These are phyloP conservation scores for Rhabdomys pumilio DNA, from an alignment of 2,797 vertebrate species.

Conservation along the genomic window DNA sequence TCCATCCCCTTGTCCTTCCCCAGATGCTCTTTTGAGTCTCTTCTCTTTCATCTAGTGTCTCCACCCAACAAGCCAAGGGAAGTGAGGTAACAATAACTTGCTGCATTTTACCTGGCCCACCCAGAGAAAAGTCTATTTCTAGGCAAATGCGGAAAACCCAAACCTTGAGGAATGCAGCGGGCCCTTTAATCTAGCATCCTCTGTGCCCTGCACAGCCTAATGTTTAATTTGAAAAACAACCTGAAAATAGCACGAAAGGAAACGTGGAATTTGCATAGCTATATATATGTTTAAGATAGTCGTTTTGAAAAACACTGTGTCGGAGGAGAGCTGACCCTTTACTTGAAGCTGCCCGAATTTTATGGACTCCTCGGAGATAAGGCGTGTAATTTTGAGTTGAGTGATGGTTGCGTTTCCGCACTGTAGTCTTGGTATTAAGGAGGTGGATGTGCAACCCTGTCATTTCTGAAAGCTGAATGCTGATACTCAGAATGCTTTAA, in stretches of 20 bases:
- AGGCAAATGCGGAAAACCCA: slow-evolving; percentile 86
- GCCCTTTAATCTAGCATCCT: slow-evolving; percentile 89
- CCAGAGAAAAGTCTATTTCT: slow-evolving; percentile 89
- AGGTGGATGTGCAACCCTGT: slow-evolving; percentile 51
- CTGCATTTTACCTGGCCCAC: slow-evolving; percentile 90
- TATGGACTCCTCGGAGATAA: slow-evolving; percentile 85
- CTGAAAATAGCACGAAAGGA: slow-evolving; percentile 91
- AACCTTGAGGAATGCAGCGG: slow-evolving; percentile 78
- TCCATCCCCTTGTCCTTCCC: slow-evolving; percentile 28
- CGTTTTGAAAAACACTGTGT: slow-evolving; percentile 87
- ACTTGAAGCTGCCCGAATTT: slow-evolving; percentile 84
- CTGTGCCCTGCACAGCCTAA: slow-evolving; percentile 85
- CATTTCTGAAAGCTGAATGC: slow-evolving; percentile 42
- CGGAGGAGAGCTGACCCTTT: slow-evolving; percentile 83
- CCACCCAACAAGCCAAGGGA: slow-evolving; percentile 81
- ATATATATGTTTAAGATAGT: slow-evolving; percentile 88
- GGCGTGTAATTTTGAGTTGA: slow-evolving; percentile 87
- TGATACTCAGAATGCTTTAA: slow-evolving; percentile 62
- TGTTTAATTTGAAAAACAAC: slow-evolving; percentile 88
- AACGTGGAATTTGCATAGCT: slow-evolving; percentile 89
- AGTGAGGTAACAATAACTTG: slow-evolving; percentile 83
- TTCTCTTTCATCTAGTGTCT: slow-evolving; percentile 82
- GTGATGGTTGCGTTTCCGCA: slow-evolving; percentile 72
- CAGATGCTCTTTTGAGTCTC: neutral
- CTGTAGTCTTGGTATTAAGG: slow-evolving; percentile 79